Evolutionary conservation across 2,797 vertebrate genomes (phyloP).

Genomic region (Alosa sapidissima): DNA sequence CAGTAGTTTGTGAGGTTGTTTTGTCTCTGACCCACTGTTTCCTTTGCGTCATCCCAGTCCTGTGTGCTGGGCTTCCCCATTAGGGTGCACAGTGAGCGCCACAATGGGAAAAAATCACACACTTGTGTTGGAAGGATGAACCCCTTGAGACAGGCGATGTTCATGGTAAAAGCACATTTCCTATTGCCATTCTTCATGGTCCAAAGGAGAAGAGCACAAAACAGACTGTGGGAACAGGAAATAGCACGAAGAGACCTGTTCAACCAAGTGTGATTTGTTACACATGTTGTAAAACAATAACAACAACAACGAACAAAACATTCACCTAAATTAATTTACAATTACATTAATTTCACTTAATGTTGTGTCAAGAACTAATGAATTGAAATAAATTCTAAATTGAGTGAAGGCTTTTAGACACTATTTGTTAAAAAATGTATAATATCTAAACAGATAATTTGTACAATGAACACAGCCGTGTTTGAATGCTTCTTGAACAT

Average conservation of each 20-base stretch:
- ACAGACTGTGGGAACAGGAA: conserved; percentile 23
- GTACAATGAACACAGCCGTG: not conserved
- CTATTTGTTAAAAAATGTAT: not conserved
- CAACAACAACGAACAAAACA: not conserved
- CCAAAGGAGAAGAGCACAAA: conserved; percentile 13
- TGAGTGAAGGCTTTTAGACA: not conserved
- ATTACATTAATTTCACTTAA: not conserved
- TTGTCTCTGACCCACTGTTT: conserved; percentile 39
- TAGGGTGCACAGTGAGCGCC: conserved; percentile 32
- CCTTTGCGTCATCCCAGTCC: conserved; percentile 62
- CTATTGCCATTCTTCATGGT: conserved; percentile 12
- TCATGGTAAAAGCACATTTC: conserved; percentile 26
- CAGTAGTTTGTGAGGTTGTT: conserved; percentile 47
- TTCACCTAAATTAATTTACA: not conserved
- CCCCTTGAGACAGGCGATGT: conserved; percentile 6
- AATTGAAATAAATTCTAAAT: not conserved
- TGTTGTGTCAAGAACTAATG: not conserved
- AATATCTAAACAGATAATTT: not conserved
- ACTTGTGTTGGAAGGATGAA: conserved; percentile 11
- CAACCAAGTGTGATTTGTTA: not conserved
- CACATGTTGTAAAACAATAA: conserved; percentile 19
- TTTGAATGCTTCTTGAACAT: not conserved
- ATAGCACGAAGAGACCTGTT: not conserved
- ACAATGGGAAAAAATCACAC: conserved; percentile 17
- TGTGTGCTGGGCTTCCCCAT: conserved; percentile 57